Base-by-base conservation (phyloP, 1,140 invertebrate genomes). In the Drosophila tristis region DNA sequence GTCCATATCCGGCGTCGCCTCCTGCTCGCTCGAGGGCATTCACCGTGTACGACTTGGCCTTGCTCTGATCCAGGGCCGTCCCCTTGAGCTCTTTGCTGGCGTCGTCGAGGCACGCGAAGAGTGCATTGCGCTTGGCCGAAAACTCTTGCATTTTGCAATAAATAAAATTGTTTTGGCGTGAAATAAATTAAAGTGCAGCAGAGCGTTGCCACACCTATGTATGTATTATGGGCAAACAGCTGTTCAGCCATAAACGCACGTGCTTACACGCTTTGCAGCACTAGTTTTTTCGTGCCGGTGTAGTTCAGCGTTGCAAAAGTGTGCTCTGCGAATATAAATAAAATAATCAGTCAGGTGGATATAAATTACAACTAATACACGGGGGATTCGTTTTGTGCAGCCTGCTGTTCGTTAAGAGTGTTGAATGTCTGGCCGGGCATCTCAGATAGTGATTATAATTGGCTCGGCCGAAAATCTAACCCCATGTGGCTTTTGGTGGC, bases 31-130 rank as follows among this genome's bases (percentile, higher is more conserved):
- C 76, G 5, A 91, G 29, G 4, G 84, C 59, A 60, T 90, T 92
- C 45, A 92, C 68, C 35, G 61, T 57, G 42, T 72, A 73, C 23
- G 72, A 25, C 7, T 62, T 79, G 43, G 66, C 53, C 74, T 62
- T 68, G 54, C 71, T 91, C 92, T 94, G 90, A 54, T 94, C 93
- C 64, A 93, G 92, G 60, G 90, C 92, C 42, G 92, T 93, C 65
- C 91, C 91, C 23, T 78, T 80, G 1, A 92, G 13, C 15, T 93
- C 92, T 57, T 93, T 93, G 77, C 94, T 93, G 15, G 93, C 94
- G 75, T 92, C 92, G 78, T 93, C 93, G 23, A 94, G 77, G 23
- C 92, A 92, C 39, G 94, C 93, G 75, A 94, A 94, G 0, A 94
- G 79, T 55, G 87, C 92, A 78, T 93, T 93, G 53, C 93, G 93